Base-by-base conservation (phyloP, 92 coral and sea anemone genomes). In the Phenganax stokvisi region DNA sequence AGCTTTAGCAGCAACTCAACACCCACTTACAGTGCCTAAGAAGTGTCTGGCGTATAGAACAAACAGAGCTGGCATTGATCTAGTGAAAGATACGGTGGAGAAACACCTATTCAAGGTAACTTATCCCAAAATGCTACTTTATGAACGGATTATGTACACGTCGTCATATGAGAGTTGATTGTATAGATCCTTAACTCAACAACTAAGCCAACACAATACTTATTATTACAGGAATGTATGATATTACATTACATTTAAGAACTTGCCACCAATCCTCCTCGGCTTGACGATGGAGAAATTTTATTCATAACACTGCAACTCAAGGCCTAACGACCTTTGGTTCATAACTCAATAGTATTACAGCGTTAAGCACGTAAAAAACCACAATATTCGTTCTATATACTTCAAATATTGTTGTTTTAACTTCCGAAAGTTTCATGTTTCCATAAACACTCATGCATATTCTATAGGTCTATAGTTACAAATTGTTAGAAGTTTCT, bases 11-110 rank as follows among this genome's bases (percentile, higher is more conserved):
- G 83, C 83, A 52, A 79, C 83, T 8, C 74, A 79, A 54, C 83
- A 79, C 31, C 83, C 83, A 8, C 83, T 79, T 16, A 64, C 16
- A 13, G 83, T 79, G 16, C 83, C 83, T 9, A 79, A 79, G 83
- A 79, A 79, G 30, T 79, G 83, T 54, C 74, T 79, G 0, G 74
- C 74, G 4, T 79, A 79, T 62, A 54, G 83, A 63, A 79, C 83
- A 0, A 79, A 79, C 83, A 51, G 83, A 63, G 83, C 83, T 15
- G 83, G 83, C 53, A 79, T 79, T 1, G 83, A 79, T 20, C 56
- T 79, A 51, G 83, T 79, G n/a, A 79, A 79, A 29, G 83, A 79
- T 25, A 79, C 74, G 0, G 83, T 79, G 12, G 83, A 79, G 83
- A 79, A 79, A 79, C 83, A 79, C 17, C 74, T 79, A 20, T 54